phyloP scores from a whole-genome alignment of 1,140 invertebrate species.

The Papilio aristodemus region DNA sequence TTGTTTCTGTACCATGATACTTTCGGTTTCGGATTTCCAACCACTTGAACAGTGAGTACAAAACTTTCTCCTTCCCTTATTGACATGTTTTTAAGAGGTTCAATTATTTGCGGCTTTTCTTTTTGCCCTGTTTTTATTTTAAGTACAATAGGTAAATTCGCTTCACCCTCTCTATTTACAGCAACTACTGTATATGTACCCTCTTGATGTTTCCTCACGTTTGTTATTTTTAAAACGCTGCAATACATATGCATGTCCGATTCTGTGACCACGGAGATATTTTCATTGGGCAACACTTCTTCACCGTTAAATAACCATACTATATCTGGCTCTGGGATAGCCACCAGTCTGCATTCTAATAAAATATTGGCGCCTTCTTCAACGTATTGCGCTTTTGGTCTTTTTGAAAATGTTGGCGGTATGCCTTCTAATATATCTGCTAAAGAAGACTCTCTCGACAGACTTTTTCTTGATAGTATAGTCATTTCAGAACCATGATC shows the following conservation, averaged over 20 bases:
- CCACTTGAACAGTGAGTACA: constrained; percentile 87
- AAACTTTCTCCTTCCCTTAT: constrained; percentile 90
- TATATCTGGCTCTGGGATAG: constrained; percentile 94
- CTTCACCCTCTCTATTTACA: constrained; percentile 94
- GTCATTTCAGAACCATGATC: constrained; percentile 94
- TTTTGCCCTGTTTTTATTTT: constrained; percentile 89
- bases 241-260: constrained; percentile 95
- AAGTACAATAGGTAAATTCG: constrained; percentile 88
- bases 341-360: constrained; percentile 91
- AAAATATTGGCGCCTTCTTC: constrained; percentile 90
- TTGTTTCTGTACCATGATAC: constrained; percentile 90
- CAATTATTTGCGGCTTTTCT: constrained; percentile 90
- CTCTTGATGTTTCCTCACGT: constrained; percentile 89
- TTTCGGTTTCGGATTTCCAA: constrained; percentile 89
- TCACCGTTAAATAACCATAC: constrained; percentile 90
- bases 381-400: constrained; percentile 91
- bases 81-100: constrained; percentile 87
- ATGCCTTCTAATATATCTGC: constrained; percentile 95
- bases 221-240: constrained; percentile 89
- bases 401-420: constrained; percentile 94
- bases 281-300: constrained; percentile 84
- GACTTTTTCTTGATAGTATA: constrained; percentile 88
- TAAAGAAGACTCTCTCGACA: constrained; percentile 93
- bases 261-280: constrained; percentile 86
- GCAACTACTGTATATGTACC: constrained; percentile 94